Conservation (phyloP, 1,140 invertebrate genomes). For the Conus betulinus region DNA sequence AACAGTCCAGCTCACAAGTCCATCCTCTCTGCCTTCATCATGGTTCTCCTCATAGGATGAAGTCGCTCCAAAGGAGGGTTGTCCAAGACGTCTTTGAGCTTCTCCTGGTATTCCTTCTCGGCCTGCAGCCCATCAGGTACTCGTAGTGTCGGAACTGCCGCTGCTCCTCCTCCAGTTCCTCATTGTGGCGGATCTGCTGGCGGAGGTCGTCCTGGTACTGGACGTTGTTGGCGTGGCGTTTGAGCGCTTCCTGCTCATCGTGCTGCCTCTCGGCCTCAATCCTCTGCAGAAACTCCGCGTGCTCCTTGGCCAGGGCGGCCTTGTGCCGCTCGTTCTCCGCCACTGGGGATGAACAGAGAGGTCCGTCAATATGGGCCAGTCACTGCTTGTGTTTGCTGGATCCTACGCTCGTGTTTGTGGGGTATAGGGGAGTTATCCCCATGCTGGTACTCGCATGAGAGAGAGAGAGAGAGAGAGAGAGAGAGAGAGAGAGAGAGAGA, state of each 20-base stretch:
- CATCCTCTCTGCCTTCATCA: too few relatives aligned
- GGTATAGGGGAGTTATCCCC: too few relatives aligned
- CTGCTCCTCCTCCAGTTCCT: constrained; percentile 37
- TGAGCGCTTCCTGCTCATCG: constrained; percentile 55
- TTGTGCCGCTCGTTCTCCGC: constrained; percentile 56
- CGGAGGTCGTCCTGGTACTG: constrained; percentile 63
- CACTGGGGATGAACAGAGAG: constrained; percentile 42
- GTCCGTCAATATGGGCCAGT: too few relatives aligned
- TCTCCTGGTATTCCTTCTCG: constrained; percentile 62
- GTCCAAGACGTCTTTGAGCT: constrained; percentile 58
- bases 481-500: too few relatives aligned
- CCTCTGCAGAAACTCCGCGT: constrained; percentile 52
- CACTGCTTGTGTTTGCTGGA: too few relatives aligned
- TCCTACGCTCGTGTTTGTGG: too few relatives aligned
- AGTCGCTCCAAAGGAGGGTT: constrained; percentile 56
- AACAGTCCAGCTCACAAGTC: too few relatives aligned
- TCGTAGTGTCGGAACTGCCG: constrained; percentile 48
- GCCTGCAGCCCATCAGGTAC: constrained; percentile 60
- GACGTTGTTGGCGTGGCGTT: constrained; percentile 44
- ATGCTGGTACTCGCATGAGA: too few relatives aligned
- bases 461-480: too few relatives aligned
- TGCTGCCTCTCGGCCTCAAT: constrained; percentile 65
- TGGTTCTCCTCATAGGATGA: constrained; percentile 62
- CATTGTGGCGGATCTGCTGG: constrained; percentile 67
- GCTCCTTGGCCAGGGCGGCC: constrained; percentile 54